These are phyloP conservation scores for Pseudochaenichthys georgianus DNA, from an alignment of 2,797 vertebrate species.

Conservation along the genomic window DNA sequence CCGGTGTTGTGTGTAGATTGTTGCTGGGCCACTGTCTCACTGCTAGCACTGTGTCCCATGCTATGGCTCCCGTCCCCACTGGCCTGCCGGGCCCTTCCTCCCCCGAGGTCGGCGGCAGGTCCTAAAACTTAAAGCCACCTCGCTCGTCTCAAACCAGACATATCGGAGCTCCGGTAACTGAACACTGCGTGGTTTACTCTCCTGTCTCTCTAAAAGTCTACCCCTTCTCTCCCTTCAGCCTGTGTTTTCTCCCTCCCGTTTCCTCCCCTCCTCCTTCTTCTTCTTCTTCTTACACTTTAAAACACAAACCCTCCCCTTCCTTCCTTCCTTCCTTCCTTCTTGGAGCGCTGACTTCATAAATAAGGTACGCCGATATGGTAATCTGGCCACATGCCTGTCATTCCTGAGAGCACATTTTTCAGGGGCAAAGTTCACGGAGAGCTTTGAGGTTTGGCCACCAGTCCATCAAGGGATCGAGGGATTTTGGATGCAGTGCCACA, in stretches of 20 bases:
- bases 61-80: constrained; percentile 64
- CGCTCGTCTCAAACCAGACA: constrained; percentile 37
- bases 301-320: constrained; percentile 62
- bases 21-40: constrained; percentile 76
- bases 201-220: constrained; percentile 40
- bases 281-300: constrained; percentile 46
- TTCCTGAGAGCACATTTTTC: constrained; percentile 87
- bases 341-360: constrained; percentile 81
- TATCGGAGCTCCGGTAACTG: constrained; percentile 58
- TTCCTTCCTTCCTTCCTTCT: constrained; percentile 75
- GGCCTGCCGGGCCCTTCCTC: constrained; percentile 70
- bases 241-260: constrained; percentile 64
- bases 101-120: constrained; percentile 71
- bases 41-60: constrained; percentile 84
- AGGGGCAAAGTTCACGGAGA: constrained; percentile 85
- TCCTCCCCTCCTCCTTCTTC: constrained; percentile 44
- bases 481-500: constrained; percentile 27
- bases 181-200: constrained; percentile 54
- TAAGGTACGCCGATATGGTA: constrained; percentile 76
- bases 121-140: constrained; percentile 55
- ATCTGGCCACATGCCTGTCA: constrained; percentile 88
- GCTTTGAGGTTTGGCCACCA: constrained; percentile 72
- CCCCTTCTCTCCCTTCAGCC: constrained; percentile 57
- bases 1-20: constrained; percentile 69
- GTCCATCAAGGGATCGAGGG: constrained; percentile 47